Evolutionary conservation across 2,113 vertebrate genomes (phyloP).

Genomic region (Antennarius striatus): DNA sequence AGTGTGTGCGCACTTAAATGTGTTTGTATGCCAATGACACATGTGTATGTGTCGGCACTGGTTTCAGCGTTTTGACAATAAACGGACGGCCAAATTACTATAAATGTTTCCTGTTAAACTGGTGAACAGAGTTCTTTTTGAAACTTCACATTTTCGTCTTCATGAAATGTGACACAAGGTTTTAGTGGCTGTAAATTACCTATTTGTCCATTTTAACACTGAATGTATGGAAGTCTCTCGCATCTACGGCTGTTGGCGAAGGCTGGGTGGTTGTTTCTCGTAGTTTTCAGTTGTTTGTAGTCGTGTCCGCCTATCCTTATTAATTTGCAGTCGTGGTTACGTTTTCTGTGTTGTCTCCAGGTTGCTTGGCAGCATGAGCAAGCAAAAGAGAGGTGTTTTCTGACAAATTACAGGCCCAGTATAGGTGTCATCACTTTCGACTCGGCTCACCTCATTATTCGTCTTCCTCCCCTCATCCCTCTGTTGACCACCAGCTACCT

Average conservation of each 20-base stretch:
- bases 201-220: constrained; percentile 8
- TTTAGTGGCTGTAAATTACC: constrained; percentile 6
- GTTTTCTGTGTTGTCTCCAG: constrained; percentile 31
- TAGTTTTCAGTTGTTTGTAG: constrained; percentile 19
- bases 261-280: constrained; percentile 6
- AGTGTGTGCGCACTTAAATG: constrained; percentile 6
- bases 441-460: constrained; percentile 64
- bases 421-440: constrained; percentile 61
- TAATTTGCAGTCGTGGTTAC: constrained; percentile 45
- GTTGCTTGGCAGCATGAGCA: constrained; percentile 54
- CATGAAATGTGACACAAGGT: constrained; percentile 12
- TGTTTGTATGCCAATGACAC: background rate
- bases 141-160: constrained; percentile 18
- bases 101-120: constrained; percentile 28
- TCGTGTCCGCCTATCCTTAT: constrained; percentile 9
- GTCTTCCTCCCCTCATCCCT: constrained; percentile 41
- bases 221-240: background rate
- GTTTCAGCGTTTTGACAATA: constrained; percentile 10
- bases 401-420: constrained; percentile 60
- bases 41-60: background rate
- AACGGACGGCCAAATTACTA: constrained; percentile 8
- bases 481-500: constrained; percentile 38
- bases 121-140: background rate
- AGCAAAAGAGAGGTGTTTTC: constrained; percentile 51
- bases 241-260: constrained; percentile 6